Conservation (phyloP, 2,113 vertebrate species). For the Orientallactaga bullata region DNA sequence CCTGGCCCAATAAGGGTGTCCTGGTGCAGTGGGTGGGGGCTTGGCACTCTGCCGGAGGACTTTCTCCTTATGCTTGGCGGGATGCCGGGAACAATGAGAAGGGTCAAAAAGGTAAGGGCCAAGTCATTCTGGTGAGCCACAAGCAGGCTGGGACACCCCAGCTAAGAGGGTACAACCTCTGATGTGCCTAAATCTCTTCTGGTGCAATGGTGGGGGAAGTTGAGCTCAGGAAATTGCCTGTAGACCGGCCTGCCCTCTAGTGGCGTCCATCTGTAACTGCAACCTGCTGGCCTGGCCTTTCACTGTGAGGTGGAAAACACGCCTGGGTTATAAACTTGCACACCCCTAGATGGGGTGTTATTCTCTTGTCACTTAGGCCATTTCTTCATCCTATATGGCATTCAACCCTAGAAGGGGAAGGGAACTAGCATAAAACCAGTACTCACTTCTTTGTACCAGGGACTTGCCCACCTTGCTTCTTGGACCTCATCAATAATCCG, state of each 20-base stretch:
- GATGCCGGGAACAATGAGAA: not conserved
- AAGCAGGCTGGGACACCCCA: not conserved
- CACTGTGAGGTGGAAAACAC: accelerated
- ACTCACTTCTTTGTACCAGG: not conserved
- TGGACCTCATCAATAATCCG: not conserved
- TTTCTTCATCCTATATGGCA: not conserved
- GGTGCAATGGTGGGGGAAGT: not conserved
- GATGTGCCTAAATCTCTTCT: not conserved
- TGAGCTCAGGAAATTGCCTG: not conserved
- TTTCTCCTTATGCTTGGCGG: slow-evolving; percentile 17
- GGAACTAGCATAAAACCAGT: not conserved
- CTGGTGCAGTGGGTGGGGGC: not conserved
- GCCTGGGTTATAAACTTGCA: not conserved
- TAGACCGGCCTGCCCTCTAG: slow-evolving; percentile 74
- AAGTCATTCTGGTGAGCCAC: not conserved
- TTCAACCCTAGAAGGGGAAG: not conserved
- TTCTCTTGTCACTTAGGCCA: not conserved
- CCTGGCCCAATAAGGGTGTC: not conserved
- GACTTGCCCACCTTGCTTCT: not conserved
- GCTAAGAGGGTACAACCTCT: not conserved
- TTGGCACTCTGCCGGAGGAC: slow-evolving; percentile 44
- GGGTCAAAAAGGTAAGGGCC: slow-evolving; percentile 4
- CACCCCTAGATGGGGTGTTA: not conserved
- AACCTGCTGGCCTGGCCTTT: not conserved
- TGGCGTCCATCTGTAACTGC: not conserved